These are phyloP conservation scores for Crotalus tigris DNA, from an alignment of 2,113 vertebrate species.

Conservation along the genomic window DNA sequence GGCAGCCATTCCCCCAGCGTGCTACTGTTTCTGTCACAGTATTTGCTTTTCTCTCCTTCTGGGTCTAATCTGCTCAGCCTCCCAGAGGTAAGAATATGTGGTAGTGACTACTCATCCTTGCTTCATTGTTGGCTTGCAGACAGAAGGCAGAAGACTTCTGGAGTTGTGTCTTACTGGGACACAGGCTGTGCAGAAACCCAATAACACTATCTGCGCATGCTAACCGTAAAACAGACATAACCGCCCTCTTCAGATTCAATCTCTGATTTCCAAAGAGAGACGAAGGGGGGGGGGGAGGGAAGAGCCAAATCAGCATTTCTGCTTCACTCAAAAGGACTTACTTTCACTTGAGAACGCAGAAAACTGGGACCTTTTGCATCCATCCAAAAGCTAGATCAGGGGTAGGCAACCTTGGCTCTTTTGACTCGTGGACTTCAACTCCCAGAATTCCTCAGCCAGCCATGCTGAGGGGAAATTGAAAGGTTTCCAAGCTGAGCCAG, in stretches of 20 bases:
- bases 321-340: neutral
- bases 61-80: neutral
- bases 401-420: no score
- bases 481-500: no score
- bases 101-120: neutral
- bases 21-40: neutral
- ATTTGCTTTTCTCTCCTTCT: neutral
- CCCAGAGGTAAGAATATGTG: neutral
- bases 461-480: no score
- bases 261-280: neutral
- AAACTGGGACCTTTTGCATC: neutral
- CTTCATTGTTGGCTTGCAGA: neutral
- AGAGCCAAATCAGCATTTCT: neutral
- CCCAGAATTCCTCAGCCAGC: no score
- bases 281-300: neutral
- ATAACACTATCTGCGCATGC: neutral
- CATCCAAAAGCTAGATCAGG: neutral
- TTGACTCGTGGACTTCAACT: no score
- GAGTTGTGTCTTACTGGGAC: neutral
- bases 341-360: neutral
- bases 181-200: neutral
- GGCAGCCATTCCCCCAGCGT: neutral
- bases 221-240: neutral
- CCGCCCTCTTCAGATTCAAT: neutral
- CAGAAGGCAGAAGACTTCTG: neutral